These are phyloP conservation scores for Diadumene lineata DNA, from an alignment of 92 coral and sea anemone genomes.

Conservation along the genomic window DNA sequence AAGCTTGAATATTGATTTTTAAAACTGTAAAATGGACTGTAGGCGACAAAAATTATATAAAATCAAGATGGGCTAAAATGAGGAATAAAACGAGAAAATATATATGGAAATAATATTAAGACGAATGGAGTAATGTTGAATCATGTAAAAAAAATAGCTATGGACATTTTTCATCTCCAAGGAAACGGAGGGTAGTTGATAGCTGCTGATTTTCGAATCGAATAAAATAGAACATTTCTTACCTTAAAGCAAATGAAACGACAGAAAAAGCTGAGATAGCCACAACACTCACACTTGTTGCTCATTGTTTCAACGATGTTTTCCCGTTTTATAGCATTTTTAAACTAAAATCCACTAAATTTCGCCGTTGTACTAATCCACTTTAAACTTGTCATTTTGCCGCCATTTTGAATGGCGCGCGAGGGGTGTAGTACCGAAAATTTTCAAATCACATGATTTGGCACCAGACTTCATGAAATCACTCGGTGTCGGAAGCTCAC, in stretches of 20 bases:
- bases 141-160: neutral
- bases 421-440: constrained; percentile 14
- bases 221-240: constrained; percentile 5
- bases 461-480: constrained; percentile 19
- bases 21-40: too few species aligned
- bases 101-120: too few species aligned
- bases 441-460: constrained; percentile 26
- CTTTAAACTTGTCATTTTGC: constrained; percentile 4
- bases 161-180: neutral
- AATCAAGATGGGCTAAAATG: too few species aligned
- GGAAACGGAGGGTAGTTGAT: neutral
- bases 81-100: too few species aligned
- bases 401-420: constrained; percentile 51
- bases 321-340: constrained; percentile 7
- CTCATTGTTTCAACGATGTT: constrained; percentile 27
- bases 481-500: constrained; percentile 7
- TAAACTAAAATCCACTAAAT: neutral
- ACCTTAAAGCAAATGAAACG: constrained; percentile 96
- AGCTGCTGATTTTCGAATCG: too few species aligned
- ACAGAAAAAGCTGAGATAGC: constrained; percentile 73
- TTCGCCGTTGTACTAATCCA: too few species aligned
- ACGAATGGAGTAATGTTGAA: too few species aligned
- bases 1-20: too few species aligned
- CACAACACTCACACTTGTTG: constrained; percentile 82
- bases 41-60: too few species aligned